Evolutionary conservation across 30 jellyfish, hydroid and myxozoan species (phyloP).

Genomic region (Turritopsis dohrnii): DNA sequence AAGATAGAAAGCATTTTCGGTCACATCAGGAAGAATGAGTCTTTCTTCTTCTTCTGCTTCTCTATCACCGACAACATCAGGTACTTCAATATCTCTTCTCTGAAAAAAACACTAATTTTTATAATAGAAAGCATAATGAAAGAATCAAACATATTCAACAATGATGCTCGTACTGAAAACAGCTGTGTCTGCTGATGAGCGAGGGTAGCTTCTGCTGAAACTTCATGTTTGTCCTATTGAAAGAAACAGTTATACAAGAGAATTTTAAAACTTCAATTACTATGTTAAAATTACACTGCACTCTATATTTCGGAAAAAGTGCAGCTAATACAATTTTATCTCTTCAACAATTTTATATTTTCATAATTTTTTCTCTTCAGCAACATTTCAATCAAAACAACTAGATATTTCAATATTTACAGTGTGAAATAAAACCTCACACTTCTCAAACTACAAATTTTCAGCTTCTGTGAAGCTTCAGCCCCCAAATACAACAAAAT

Average conservation of each 20-base stretch:
- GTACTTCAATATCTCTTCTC: slow-evolving; percentile 65
- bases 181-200: slow-evolving; percentile 64
- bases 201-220: slow-evolving; percentile 53
- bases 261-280: background rate
- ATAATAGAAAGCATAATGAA: background rate
- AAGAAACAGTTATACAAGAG: background rate
- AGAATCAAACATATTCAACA: background rate
- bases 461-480: too few species aligned
- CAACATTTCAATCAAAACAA: too few species aligned
- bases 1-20: slow-evolving; percentile 73
- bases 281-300: too few species aligned
- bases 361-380: too few species aligned
- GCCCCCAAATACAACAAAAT: too few species aligned
- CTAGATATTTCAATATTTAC: too few species aligned
- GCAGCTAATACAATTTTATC: too few species aligned
- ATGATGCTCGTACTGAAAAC: slow-evolving; percentile 55
- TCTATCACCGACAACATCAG: slow-evolving; percentile 42
- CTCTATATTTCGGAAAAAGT: too few species aligned
- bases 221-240: slow-evolving; percentile 62
- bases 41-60: slow-evolving; percentile 70
- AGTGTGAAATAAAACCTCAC: too few species aligned
- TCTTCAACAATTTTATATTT: too few species aligned
- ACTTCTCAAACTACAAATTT: too few species aligned
- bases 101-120: background rate
- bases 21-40: slow-evolving; percentile 63